A percentile compares a stretch with the other conserved stretches of the same genome.
Evolutionary conservation across 2,888 invertebrate genomes (phyloP).

Genomic region (Asteroscopus sphinx): DNA sequence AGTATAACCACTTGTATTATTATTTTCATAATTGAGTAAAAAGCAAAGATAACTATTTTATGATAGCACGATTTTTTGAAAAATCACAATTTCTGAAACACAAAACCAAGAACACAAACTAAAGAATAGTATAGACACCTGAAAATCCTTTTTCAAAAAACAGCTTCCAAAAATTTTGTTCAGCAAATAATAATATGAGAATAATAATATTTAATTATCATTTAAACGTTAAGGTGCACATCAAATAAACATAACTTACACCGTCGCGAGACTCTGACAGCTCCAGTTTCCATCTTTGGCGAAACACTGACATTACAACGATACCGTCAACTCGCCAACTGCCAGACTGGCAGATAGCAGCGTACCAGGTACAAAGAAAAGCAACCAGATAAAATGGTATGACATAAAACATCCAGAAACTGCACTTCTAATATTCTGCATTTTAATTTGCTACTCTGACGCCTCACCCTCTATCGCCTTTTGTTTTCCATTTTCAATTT

Average conservation of each 20-base stretch:
- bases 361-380: slow-evolving; percentile 66
- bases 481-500: slow-evolving; percentile 63
- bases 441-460: slow-evolving; percentile 69
- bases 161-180: not conserved
- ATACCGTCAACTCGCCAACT: slow-evolving; percentile 63
- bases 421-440: slow-evolving; percentile 66
- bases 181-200: not conserved
- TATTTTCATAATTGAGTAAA: too few species aligned
- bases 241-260: slow-evolving; percentile 22
- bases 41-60: too few species aligned
- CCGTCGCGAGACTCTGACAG: slow-evolving; percentile 27
- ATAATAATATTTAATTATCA: slow-evolving; percentile 8
- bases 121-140: too few species aligned
- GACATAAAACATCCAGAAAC: slow-evolving; percentile 60
- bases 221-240: not conserved
- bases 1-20: too few species aligned
- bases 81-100: too few species aligned
- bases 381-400: slow-evolving; percentile 66
- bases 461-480: slow-evolving; percentile 51
- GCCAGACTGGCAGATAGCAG: slow-evolving; percentile 63
- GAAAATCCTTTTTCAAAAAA: not conserved
- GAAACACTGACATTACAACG: slow-evolving; percentile 48
- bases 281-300: slow-evolving; percentile 59
- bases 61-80: too few species aligned
- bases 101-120: too few species aligned